phyloP scores from a whole-genome alignment of 2,888 invertebrate genomes.

The Lasius fuliginosus region DNA sequence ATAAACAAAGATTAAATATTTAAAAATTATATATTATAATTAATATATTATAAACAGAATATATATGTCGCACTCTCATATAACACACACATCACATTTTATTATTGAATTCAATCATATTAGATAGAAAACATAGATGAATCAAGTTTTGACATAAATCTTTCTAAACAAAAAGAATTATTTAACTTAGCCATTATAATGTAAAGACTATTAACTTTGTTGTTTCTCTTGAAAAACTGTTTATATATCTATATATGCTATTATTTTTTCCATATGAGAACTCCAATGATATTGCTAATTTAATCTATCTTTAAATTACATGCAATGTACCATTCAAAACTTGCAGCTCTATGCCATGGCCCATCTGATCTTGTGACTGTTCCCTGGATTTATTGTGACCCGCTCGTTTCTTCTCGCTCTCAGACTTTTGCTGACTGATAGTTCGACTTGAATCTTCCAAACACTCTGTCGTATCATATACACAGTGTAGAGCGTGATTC shows the following conservation, averaged over 20 bases:
- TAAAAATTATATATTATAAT: slow-evolving; percentile 6
- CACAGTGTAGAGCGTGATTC: slow-evolving; percentile 96
- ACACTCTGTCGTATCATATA: slow-evolving; percentile 98
- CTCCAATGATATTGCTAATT: not conserved
- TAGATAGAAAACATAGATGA: not conserved
- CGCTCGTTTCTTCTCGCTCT: slow-evolving; percentile 86
- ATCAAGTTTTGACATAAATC: slow-evolving; percentile 11
- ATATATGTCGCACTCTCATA: not conserved
- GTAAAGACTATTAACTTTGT: not conserved
- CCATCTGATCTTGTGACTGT: slow-evolving; percentile 85
- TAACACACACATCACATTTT: not conserved
- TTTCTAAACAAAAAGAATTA: not conserved
- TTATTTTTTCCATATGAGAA: not conserved
- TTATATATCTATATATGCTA: not conserved
- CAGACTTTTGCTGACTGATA: slow-evolving; percentile 87
- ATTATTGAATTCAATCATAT: not conserved
- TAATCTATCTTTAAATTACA: not conserved
- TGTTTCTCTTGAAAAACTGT: not conserved
- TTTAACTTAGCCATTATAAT: not conserved
- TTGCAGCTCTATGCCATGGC: slow-evolving; percentile 84
- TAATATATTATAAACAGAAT: slow-evolving; percentile 7
- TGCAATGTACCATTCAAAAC: slow-evolving; percentile 82
- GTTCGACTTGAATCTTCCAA: slow-evolving; percentile 89
- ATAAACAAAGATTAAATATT: not conserved
- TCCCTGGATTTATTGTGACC: slow-evolving; percentile 82